These are phyloP conservation scores for Phragmatobia fuliginosa DNA, from an alignment of 2,888 invertebrate genomes.

Conservation along the genomic window DNA sequence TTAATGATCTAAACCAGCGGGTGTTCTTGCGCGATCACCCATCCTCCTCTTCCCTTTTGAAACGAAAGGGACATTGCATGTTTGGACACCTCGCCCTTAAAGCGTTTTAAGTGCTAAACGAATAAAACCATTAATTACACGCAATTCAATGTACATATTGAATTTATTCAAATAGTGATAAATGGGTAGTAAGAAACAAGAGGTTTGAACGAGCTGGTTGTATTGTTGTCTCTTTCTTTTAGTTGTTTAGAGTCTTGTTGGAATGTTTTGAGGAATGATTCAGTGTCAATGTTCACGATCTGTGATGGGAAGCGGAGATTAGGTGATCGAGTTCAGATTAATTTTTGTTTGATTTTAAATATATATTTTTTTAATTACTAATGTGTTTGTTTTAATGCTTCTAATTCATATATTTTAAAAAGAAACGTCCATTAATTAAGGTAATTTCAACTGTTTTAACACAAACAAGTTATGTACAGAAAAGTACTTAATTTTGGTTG, in stretches of 20 bases:
- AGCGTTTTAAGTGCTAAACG: slow-evolving; percentile 86
- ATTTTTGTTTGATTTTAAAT: slow-evolving; percentile 49
- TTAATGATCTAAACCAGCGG: slow-evolving; percentile 85
- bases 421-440: too few relatives aligned
- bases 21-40: slow-evolving; percentile 69
- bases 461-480: background rate
- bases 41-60: slow-evolving; percentile 59
- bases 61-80: slow-evolving; percentile 66
- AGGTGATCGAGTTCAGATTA: slow-evolving; percentile 45
- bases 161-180: slow-evolving; percentile 87
- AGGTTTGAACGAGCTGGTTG: slow-evolving; percentile 70
- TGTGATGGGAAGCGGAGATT: slow-evolving; percentile 37
- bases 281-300: slow-evolving; percentile 62
- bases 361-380: slow-evolving; percentile 38
- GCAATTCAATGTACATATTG: slow-evolving; percentile 87
- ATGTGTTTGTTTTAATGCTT: slow-evolving; percentile 7
- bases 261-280: slow-evolving; percentile 68
- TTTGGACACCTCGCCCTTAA: slow-evolving; percentile 86
- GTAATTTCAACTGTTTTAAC: background rate
- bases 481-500: too few relatives aligned
- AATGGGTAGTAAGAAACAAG: slow-evolving; percentile 79
- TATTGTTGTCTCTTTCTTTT: slow-evolving; percentile 34
- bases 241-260: slow-evolving; percentile 53
- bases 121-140: slow-evolving; percentile 87
- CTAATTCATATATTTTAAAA: too few relatives aligned